Base-by-base conservation (phyloP, 2,797 vertebrate species). In the Macroramphosus scolopax region DNA sequence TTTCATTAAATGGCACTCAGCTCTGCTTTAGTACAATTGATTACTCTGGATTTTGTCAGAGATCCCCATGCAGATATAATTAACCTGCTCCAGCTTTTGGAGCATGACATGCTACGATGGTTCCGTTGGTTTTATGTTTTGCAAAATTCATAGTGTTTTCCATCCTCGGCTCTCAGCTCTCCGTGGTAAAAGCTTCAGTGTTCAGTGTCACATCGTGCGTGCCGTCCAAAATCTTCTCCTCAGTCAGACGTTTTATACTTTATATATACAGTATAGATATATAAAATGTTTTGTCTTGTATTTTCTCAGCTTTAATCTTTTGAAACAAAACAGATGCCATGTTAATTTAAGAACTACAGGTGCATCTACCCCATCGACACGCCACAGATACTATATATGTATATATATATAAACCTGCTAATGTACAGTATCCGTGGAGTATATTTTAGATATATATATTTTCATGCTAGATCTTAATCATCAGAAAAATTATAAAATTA, bases 141-240 rank as follows among this genome's bases (percentile, higher is more conserved):
- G 75, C 77, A 84, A 84, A 68, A 86, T 87, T 83, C 53, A 84
- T 83, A 46, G 40, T 64, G 73, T 81, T 82, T 81, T 81, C 78
- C 67, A 70, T 59, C 77, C 57, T 48, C 5, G 28, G 41, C 71
- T 72, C 60, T 79, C 51, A 56, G 56, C 57, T 50, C 66, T 39
- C 47, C 18, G 11, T 52, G 68, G 61, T 80, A 74, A 81, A 84
- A 85, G 82, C 75, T 25, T 70, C 61, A 51, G 34, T 31, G 18
- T 66, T 65, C 56, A 51, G 36, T 65, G 20, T 48, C 18, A 36
- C 59, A 38, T 69, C 44, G 49, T 47, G 52, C 40, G 46, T 31
- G 44, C 58, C 47, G 47, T 35, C n/a, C n/a, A 18, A 65, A 65
- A 52, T 49, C 26, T 37, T 22, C 31, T 29, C 22, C 43, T 72